Evolutionary conservation across 2,113 vertebrate genomes (phyloP), one percentile per base, ranked within the genome.

Genomic region (Panurus biarmicus): DNA sequence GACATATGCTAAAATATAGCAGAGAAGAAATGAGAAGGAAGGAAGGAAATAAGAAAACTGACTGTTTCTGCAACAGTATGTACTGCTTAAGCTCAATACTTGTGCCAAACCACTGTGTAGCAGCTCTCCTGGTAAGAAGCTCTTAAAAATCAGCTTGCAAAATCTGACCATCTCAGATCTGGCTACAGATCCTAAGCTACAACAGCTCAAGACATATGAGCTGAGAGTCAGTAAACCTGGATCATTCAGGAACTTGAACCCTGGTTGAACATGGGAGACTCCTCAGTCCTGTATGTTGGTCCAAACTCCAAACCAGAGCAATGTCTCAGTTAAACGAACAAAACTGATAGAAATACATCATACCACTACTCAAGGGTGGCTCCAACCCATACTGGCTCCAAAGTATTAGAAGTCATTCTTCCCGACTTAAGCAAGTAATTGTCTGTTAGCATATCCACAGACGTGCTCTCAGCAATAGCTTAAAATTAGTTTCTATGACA

Each of bases 1-100:
- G 76, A 78, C 84, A 95, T 76, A 85, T 60, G 80, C 42, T 91
- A 42, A 78, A 92, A 92, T 78, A 57, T 93, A 88, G 57, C 84
- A 75, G 44, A 57, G 47, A 44, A 87, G 40, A 64, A 92, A 89
- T 11, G 26, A 94, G 89, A 72, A 85, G 64, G 31, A 88, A 85
- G 64, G 31, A 88, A 38, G 48, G 73, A 11, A 38, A 31, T 21
- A 86, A 71, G 40, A 78, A 91, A 85, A 66, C 12, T 5, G 36
- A 48, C 28, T 94, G n/a, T n/a, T 91, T 77, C 72, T 77, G 56
- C 60, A 84, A 62, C 47, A 84, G 64, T 23, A 47, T 1, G 9
- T 45, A 62, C 47, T 3, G 2, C 83, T 86, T 83, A 57, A 76
- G 50, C 51, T 84, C 76, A 94, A 15, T 31, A 26, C 11, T 88